Evolutionary conservation across 1,140 invertebrate species (phyloP).

Genomic region (Drosophila persimilis): DNA sequence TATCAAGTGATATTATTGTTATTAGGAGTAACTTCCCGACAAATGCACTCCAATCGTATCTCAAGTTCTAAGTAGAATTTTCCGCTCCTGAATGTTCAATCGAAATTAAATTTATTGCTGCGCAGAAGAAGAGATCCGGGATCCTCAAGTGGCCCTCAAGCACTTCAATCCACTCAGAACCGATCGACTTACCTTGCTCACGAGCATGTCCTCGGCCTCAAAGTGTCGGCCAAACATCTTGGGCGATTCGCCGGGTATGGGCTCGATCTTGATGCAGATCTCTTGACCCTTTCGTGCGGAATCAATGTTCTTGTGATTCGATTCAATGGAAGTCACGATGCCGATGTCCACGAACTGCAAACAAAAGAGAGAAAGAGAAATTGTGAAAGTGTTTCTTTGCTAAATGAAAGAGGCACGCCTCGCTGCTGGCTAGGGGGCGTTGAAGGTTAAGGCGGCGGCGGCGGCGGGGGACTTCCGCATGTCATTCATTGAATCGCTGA

Average conservation of each 20-base stretch:
- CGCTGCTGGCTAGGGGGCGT: too few species aligned
- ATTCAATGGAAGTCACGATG: slow-evolving; percentile 96
- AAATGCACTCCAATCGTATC: slow-evolving; percentile 25
- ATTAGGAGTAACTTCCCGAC: slow-evolving; percentile 6
- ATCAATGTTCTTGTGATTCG: slow-evolving; percentile 95
- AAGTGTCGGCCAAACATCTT: slow-evolving; percentile 99
- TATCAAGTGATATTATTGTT: not conserved
- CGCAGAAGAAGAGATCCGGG: not conserved
- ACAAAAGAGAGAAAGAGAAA: slow-evolving; percentile 37
- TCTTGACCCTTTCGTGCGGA: slow-evolving; percentile 97
- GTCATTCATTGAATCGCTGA: slow-evolving; percentile 46
- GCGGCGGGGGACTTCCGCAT: slow-evolving; percentile 33
- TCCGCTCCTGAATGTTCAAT: slow-evolving; percentile 31
- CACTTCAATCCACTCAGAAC: not conserved
- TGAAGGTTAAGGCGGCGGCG: not conserved
- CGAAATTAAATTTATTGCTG: slow-evolving; percentile 23
- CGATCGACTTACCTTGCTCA: slow-evolving; percentile 93
- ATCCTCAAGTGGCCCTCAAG: not conserved
- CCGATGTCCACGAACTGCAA: slow-evolving; percentile 97
- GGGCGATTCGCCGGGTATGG: slow-evolving; percentile 97
- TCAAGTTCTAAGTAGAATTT: slow-evolving; percentile 30
- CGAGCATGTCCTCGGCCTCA: slow-evolving; percentile 96
- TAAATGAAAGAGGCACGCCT: not conserved
- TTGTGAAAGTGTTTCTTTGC: slow-evolving; percentile 27
- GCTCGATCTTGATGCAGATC: slow-evolving; percentile 99